A percentile compares a stretch with the other conserved stretches of the same genome.
These are phyloP conservation scores for Scatophagus argus DNA, from an alignment of 2,113 vertebrate species.

Conservation along the genomic window DNA sequence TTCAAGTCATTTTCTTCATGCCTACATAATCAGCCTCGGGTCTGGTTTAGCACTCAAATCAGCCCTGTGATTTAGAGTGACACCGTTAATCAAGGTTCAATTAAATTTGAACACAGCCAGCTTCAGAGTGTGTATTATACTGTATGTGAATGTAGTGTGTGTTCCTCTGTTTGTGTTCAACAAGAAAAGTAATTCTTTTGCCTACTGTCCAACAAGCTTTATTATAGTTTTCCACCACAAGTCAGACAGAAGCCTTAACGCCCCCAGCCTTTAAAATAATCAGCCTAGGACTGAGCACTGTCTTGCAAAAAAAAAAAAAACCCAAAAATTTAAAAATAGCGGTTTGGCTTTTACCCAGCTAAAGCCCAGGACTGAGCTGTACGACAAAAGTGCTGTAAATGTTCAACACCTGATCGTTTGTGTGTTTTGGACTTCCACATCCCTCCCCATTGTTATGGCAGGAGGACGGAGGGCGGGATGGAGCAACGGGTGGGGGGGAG, in stretches of 20 bases:
- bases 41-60: slow-evolving; percentile 66
- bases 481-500: not conserved
- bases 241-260: slow-evolving; percentile 90
- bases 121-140: slow-evolving; percentile 59
- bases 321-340: slow-evolving; percentile 32
- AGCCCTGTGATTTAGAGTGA: slow-evolving; percentile 61
- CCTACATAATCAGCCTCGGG: slow-evolving; percentile 52
- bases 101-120: slow-evolving; percentile 57
- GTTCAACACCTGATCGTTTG: slow-evolving; percentile 86
- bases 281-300: slow-evolving; percentile 86
- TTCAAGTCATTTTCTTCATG: slow-evolving; percentile 25
- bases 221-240: slow-evolving; percentile 30
- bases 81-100: slow-evolving; percentile 75
- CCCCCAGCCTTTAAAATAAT: slow-evolving; percentile 85
- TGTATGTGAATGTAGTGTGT: slow-evolving; percentile 14
- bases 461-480: slow-evolving; percentile 64
- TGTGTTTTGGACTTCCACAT: slow-evolving; percentile 87
- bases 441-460: slow-evolving; percentile 87
- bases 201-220: slow-evolving; percentile 16
- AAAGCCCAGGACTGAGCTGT: slow-evolving; percentile 13
- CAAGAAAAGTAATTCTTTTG: not conserved
- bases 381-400: slow-evolving; percentile 65
- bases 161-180: not conserved
- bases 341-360: slow-evolving; percentile 40
- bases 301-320: slow-evolving; percentile 69